These are phyloP conservation scores for Drosophila setifemur DNA, from an alignment of 1,140 invertebrate species.

Conservation along the genomic window DNA sequence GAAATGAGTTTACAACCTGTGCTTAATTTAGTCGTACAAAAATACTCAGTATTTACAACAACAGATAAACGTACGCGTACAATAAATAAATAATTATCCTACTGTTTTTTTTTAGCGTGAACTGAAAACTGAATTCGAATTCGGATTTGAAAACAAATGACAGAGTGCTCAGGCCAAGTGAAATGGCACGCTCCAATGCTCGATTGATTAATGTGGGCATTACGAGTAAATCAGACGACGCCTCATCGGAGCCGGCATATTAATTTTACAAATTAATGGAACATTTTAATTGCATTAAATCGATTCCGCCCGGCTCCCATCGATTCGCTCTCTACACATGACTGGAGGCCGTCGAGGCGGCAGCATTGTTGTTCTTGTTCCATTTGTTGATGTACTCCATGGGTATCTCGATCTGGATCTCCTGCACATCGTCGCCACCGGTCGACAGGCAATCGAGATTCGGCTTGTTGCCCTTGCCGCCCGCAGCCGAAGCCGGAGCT, in stretches of 20 bases:
- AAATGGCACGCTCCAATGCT: constrained; percentile 27
- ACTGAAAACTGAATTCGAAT: not conserved
- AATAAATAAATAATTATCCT: constrained; percentile 34
- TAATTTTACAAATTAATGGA: constrained; percentile 68
- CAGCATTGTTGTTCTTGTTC: constrained; percentile 77
- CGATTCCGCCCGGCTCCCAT: constrained; percentile 44
- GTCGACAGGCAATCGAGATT: constrained; percentile 18
- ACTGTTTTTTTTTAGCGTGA: constrained; percentile 12
- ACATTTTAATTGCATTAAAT: constrained; percentile 74
- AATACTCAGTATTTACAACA: constrained; percentile 54
- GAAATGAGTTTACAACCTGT: constrained; percentile 71
- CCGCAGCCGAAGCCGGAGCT: not conserved
- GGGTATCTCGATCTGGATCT: constrained; percentile 80
- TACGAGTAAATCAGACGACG: constrained; percentile 31
- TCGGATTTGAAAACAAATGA: not conserved
- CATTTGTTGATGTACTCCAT: constrained; percentile 81
- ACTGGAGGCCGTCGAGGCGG: constrained; percentile 63
- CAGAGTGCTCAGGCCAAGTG: constrained; percentile 13
- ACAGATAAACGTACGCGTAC: no score
- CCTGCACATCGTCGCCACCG: constrained; percentile 69
- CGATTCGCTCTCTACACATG: constrained; percentile 48
- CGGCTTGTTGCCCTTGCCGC: constrained; percentile 9
- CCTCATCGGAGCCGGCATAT: constrained; percentile 39
- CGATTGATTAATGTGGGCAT: constrained; percentile 60
- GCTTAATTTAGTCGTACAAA: constrained; percentile 61